Evolutionary conservation across 2,113 vertebrate genomes (phyloP), one percentile per base, ranked within the genome.

Genomic region (Brachionichthys hirsutus): DNA sequence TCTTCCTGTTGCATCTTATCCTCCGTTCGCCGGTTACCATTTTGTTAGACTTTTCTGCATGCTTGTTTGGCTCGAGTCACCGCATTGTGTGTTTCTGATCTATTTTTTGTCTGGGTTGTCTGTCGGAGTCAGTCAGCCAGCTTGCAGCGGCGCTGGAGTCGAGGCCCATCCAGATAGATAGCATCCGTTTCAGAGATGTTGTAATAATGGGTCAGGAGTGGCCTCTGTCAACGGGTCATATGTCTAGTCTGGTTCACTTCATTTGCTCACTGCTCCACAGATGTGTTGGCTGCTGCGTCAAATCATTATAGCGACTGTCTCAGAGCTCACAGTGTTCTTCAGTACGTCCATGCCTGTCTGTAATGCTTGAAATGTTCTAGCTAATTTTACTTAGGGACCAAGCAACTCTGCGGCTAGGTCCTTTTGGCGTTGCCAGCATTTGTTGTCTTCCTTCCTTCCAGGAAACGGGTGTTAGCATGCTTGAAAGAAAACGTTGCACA

Each of bases 101-200:
- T 72, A 47, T 50, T 83, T 65, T 63, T 47, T 66, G 76, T 77
- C 62, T 54, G 51, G 68, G 59, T 59, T 64, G 60, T 59, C 47
- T 47, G 53, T 22, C 48, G 62, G 75, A 76, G 75, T 58, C 59
- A 63, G 75, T 67, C 45, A 72, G 66, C 53, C 64, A 56, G 73
- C 48, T 60, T 64, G 65, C 73, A 65, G 77, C 24, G 30, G 57
- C 60, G 65, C 70, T 68, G 77, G 1, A 18, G 58, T 62, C 72
- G 62, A 76, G 74, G 36, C 56, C 89, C 24, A 30, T 30, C 24
- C 24, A 30, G 8, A 30, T 8, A 91, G 86, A 87, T 87, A 88
- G 89, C 57, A 72, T 75, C 67, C 70, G 82, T 88, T 87, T 88
- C 84, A 89, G 72, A 77, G 64, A 58, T 59, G 65, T 67, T 74